These are phyloP conservation scores for Micrasema longulum DNA, from an alignment of 1,140 invertebrate genomes.

Conservation along the genomic window DNA sequence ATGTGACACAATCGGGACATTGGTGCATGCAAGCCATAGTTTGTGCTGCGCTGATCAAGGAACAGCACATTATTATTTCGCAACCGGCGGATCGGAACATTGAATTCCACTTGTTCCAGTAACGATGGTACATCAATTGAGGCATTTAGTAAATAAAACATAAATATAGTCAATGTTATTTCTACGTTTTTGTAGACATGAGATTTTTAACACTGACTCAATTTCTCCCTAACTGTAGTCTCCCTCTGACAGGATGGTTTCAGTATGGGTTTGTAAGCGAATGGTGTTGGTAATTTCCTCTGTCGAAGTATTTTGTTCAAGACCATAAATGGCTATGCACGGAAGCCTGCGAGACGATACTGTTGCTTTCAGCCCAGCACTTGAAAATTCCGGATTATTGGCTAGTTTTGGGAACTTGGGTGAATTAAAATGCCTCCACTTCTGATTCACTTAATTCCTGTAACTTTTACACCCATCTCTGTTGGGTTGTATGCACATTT, in stretches of 20 bases:
- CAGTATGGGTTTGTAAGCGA: background rate
- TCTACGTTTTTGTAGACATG: slow-evolving; percentile 60
- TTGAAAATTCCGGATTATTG: background rate
- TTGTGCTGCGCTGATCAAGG: too few relatives aligned
- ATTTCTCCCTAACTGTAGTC: too few relatives aligned
- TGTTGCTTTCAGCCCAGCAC: background rate
- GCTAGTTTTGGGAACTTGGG: background rate
- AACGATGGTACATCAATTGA: too few relatives aligned
- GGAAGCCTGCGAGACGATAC: background rate
- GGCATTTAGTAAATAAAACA: too few relatives aligned
- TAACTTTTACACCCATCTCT: background rate
- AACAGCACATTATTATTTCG: too few relatives aligned
- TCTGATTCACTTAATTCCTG: background rate
- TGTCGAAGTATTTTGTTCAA: background rate
- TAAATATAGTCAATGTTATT: too few relatives aligned
- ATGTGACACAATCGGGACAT: too few relatives aligned
- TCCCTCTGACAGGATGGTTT: background rate
- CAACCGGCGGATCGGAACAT: too few relatives aligned
- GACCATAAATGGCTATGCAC: background rate
- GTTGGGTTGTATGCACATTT: background rate
- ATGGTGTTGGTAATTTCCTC: background rate
- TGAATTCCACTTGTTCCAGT: too few relatives aligned
- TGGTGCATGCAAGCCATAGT: too few relatives aligned
- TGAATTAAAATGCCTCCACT: background rate
- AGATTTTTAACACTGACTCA: too few relatives aligned